Base-by-base conservation (phyloP, 2,888 invertebrate genomes). In the Eupithecia exiguata region DNA sequence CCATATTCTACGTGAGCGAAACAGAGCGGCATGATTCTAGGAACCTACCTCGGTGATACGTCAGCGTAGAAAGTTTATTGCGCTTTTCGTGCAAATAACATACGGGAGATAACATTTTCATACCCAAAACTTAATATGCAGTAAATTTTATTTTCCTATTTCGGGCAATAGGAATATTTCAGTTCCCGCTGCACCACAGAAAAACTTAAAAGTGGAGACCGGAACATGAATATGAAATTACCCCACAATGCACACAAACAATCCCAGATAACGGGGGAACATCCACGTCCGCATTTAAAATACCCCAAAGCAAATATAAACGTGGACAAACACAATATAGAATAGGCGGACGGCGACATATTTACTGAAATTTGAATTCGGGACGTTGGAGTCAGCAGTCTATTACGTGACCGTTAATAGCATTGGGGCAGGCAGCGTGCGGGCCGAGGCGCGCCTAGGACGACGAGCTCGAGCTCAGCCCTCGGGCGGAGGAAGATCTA, bases 331-430 rank as follows among this genome's bases (percentile, higher is more conserved):
- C 81, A 82, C 84, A 88, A 88, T 86, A 90, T 86, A 90, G 86
- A 88, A 90, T 88, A 88, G 86, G 82, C 81, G 84, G 85, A 82
- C 86, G 83, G 84, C 86, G 87, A 90, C 88, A 89, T 91, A 91
- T 91, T 91, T 89, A 89, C 91, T 90, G 87, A 90, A 92, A 91
- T 92, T 91, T 91, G 88, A 91, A 90, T 91, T 87, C 86, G 87
- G 89, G 82, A 89, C 90, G 89, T 90, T 89, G 87, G 86, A 90
- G 88, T 88, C 87, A 88, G 87, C 86, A 88, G 88, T 90, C 86
- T 88, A 89, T 90, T 91, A 92, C 90, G 91, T 91, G 91, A 91
- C 90, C 88, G 89, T 91, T 93, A 92, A 93, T 91, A 88, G 89
- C 87, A 86, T 90, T 89, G 69, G 76, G 70, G 68, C 68, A 69